A percentile compares a stretch with the other conserved stretches of the same genome.
Conservation (phyloP, 1,140 invertebrate genomes). For the Tetraneura akinire region DNA sequence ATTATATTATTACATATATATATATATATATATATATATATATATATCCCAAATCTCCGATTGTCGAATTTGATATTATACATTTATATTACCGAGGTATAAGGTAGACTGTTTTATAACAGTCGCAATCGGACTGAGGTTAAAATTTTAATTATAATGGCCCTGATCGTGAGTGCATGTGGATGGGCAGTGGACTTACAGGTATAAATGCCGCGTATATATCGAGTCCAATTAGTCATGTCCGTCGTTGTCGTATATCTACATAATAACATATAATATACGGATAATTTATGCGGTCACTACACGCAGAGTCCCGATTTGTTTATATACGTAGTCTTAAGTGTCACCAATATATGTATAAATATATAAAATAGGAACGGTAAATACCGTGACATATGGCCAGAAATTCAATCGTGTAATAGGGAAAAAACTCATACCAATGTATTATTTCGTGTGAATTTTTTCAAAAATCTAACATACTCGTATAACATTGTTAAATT, state of each 20-base stretch:
- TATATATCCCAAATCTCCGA: neutral
- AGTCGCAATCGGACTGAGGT: neutral
- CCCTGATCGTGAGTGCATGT: neutral
- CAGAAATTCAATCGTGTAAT: slow-evolving; percentile 8
- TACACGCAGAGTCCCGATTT: too few species aligned
- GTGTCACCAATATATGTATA: too few species aligned
- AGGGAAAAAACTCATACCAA: too few species aligned
- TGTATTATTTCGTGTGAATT: too few species aligned
- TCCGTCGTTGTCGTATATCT: too few species aligned
- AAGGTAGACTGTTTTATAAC: too few species aligned
- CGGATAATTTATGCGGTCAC: too few species aligned
- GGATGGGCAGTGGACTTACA: neutral
- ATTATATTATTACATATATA: neutral
- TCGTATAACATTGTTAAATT: too few species aligned
- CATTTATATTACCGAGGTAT: neutral
- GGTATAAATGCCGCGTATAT: neutral
- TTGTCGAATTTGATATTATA: neutral
- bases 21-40: neutral
- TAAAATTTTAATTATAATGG: slow-evolving; percentile 22
- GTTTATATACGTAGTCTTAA: too few species aligned
- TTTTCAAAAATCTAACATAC: too few species aligned
- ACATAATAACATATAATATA: neutral
- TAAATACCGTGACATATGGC: neutral
- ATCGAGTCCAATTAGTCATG: neutral
- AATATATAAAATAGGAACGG: too few species aligned